phyloP scores from a whole-genome alignment of 2,113 vertebrate species.

The Callipepla californica region DNA sequence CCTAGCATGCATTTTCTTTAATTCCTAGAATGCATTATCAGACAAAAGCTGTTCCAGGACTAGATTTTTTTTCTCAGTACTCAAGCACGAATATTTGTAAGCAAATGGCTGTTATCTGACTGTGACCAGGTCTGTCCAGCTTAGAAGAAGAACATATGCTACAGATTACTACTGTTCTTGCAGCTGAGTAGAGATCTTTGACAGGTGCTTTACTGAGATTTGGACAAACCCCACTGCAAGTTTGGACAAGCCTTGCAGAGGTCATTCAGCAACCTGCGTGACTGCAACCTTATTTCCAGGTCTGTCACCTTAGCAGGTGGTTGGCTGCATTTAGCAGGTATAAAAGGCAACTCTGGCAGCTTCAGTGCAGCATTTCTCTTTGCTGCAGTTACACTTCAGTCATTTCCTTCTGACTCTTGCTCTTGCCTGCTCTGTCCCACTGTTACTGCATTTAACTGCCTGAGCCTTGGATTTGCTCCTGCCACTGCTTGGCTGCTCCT shows the following conservation, averaged over 20 bases:
- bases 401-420: not conserved
- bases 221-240: not conserved
- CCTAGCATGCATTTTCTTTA: slow-evolving; percentile 2
- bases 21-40: slow-evolving; percentile 14
- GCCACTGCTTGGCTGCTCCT: not conserved
- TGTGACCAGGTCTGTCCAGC: not conserved
- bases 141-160: not conserved
- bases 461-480: not conserved
- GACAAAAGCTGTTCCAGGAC: not conserved
- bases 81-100: not conserved
- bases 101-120: not conserved
- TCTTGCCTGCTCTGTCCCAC: not conserved
- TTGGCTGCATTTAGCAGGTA: not conserved
- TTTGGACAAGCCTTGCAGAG: not conserved
- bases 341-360: not conserved
- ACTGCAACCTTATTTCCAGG: not conserved
- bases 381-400: not conserved
- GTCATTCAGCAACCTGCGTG: not conserved
- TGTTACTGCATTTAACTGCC: not conserved
- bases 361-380: not conserved
- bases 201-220: not conserved
- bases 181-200: not conserved
- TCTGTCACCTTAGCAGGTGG: not conserved
- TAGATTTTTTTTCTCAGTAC: not conserved
- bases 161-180: not conserved